phyloP scores from a whole-genome alignment of 2,888 invertebrate genomes.

The Pachydiplax longipennis region DNA sequence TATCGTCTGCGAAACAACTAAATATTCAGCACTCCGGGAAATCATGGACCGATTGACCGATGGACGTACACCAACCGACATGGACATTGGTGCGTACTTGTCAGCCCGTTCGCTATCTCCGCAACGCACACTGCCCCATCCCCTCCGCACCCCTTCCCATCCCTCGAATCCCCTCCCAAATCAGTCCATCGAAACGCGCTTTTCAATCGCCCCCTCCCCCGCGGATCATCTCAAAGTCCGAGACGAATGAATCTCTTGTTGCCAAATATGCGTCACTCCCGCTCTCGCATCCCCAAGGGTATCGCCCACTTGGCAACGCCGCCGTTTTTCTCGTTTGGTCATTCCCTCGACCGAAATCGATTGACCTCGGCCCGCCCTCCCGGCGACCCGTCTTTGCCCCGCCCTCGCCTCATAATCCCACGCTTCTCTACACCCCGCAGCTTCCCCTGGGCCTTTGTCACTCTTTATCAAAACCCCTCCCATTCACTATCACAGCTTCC shows the following conservation, averaged over 20 bases:
- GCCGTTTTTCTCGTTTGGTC: constrained; percentile 6
- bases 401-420: neutral
- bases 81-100: too few species aligned
- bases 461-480: neutral
- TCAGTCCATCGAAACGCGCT: too few species aligned
- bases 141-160: too few species aligned
- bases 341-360: constrained; percentile 38
- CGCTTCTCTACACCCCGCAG: neutral
- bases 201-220: too few species aligned
- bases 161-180: too few species aligned
- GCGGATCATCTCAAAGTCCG: too few species aligned
- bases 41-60: too few species aligned
- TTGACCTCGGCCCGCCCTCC: constrained; percentile 35
- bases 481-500: neutral
- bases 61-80: too few species aligned
- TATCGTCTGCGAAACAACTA: too few species aligned
- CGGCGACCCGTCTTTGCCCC: neutral
- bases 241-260: neutral
- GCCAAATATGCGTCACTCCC: constrained; percentile 1
- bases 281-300: neutral
- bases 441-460: neutral
- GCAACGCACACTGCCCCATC: too few species aligned
- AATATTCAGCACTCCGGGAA: too few species aligned
- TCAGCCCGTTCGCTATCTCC: too few species aligned
- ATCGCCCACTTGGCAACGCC: constrained; percentile 36